A percentile compares a stretch with the other conserved stretches of the same genome.
Conservation (phyloP, 2,113 vertebrate species). For the Lonchura striata region DNA sequence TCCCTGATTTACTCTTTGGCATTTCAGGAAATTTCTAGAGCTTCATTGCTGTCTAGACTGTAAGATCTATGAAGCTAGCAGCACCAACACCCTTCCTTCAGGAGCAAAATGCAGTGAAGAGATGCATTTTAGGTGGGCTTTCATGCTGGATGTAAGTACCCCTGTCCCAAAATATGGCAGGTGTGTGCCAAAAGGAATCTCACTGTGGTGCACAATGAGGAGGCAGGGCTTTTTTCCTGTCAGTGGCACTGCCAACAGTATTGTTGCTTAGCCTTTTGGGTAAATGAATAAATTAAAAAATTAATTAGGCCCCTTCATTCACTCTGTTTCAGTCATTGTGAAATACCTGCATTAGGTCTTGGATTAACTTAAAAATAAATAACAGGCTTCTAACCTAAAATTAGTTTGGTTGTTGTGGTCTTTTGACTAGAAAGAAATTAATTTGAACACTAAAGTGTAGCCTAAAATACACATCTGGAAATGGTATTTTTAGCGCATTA, state of each 20-base stretch:
- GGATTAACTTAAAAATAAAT: not conserved
- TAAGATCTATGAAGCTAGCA: not conserved
- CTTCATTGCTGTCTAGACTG: not conserved
- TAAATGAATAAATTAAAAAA: not conserved
- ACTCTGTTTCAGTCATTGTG: not conserved
- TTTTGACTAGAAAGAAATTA: not conserved
- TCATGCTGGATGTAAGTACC: not conserved
- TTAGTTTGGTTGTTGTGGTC: not conserved
- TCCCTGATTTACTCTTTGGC: not conserved
- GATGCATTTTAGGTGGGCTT: not conserved
- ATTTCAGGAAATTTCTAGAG: constrained; percentile 1
- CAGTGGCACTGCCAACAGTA: not conserved
- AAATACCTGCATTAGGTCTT: not conserved
- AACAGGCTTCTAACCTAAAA: not conserved
- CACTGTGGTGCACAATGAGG: not conserved
- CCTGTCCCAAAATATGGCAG: not conserved
- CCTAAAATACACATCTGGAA: not conserved
- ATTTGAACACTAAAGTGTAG: not conserved
- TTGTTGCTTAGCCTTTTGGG: not conserved
- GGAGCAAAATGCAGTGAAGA: not conserved
- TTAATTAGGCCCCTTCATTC: not conserved
- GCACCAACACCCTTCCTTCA: not conserved
- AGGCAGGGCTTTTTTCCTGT: not conserved
- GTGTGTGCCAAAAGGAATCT: not conserved
- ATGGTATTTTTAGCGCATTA: not conserved